These are phyloP conservation scores for Catocala sponsa DNA, from an alignment of 2,888 invertebrate species.

Conservation along the genomic window DNA sequence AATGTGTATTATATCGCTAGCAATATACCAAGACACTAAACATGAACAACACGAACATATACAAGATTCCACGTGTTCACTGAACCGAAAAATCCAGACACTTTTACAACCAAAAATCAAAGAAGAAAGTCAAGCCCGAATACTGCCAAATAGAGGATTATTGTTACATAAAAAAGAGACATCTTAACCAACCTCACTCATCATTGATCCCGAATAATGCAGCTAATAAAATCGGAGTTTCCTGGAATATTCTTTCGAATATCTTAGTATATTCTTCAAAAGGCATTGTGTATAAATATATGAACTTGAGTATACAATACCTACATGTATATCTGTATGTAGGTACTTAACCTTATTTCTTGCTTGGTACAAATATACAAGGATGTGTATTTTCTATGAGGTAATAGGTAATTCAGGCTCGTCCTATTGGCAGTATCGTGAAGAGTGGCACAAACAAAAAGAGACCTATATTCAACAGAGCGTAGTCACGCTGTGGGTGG, in stretches of 20 bases:
- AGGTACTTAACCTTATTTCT: background rate
- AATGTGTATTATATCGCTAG: too few species aligned
- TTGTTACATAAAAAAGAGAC: conserved; percentile 46
- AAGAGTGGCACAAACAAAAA: too few species aligned
- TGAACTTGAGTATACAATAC: conserved; percentile 2
- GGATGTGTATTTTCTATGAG: background rate
- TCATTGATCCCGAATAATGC: conserved; percentile 59
- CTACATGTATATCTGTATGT: background rate
- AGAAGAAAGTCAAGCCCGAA: conserved; percentile 17
- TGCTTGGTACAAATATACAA: background rate
- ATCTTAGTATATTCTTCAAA: background rate
- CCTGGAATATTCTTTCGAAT: conserved; percentile 15
- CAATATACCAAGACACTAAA: background rate
- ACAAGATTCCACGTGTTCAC: conserved; percentile 7
- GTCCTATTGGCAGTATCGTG: too few species aligned
- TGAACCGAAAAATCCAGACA: conserved; percentile 11
- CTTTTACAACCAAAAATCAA: conserved; percentile 11
- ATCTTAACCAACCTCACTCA: conserved; percentile 46
- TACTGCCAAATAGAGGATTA: conserved; percentile 29
- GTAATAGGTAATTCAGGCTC: background rate
- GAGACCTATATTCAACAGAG: too few species aligned
- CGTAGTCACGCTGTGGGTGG: too few species aligned
- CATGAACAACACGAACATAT: conserved; percentile 8
- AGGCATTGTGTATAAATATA: conserved; percentile 4
- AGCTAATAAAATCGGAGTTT: conserved; percentile 48